Evolutionary conservation across 2,888 invertebrate genomes (phyloP).

Genomic region (Cabera pusaria): DNA sequence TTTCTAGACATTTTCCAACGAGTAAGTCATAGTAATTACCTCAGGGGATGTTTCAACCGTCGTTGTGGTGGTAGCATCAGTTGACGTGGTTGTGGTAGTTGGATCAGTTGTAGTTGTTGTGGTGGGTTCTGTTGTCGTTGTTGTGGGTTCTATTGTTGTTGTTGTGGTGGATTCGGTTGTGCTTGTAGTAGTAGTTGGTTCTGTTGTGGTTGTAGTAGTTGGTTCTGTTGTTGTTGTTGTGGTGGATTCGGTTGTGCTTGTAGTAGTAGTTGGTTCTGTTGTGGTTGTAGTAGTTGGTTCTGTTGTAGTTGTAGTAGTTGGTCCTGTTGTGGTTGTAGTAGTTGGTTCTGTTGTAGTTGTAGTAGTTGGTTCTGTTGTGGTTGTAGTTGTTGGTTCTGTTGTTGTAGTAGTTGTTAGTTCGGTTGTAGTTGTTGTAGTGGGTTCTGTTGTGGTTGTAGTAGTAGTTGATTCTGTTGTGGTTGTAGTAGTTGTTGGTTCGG

Average conservation of each 20-base stretch:
- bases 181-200: background rate
- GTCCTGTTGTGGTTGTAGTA: background rate
- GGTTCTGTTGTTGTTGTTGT: background rate
- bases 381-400: constrained; percentile 11
- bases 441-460: constrained; percentile 6
- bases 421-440: constrained; percentile 17
- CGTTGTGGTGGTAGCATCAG: constrained; percentile 1
- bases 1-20: no score
- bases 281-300: background rate
- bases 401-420: constrained; percentile 1
- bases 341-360: constrained; percentile 3
- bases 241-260: background rate
- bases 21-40: no score
- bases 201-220: constrained; percentile 1
- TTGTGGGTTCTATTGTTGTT: background rate
- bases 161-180: background rate
- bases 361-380: constrained; percentile 3
- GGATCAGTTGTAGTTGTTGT: background rate
- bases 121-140: background rate
- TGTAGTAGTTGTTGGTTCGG: constrained; percentile 6
- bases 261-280: background rate
- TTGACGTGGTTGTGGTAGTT: background rate
- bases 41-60: no score
- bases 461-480: constrained; percentile 3
- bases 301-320: background rate